Percentiles rank a stretch among this genome's conserved stretches.
phyloP scores from a whole-genome alignment of 2,888 invertebrate species.

The Stramonita haemastoma region DNA sequence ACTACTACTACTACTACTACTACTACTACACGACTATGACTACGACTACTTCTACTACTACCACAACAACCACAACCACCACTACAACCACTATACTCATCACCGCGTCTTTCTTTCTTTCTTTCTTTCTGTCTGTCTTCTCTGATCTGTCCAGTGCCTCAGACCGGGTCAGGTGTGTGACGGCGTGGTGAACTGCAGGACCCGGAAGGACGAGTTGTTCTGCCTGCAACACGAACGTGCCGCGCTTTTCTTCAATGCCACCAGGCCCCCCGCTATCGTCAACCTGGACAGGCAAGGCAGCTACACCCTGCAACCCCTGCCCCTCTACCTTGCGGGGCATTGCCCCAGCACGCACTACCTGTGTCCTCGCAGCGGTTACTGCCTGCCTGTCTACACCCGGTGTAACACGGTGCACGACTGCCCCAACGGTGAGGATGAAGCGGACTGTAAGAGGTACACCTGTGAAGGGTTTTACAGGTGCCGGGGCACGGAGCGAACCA shows the following conservation, averaged over 20 bases:
- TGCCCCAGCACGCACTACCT: not conserved
- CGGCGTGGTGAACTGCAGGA: not conserved
- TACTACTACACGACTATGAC: too few relatives aligned
- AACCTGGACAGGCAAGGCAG: not conserved
- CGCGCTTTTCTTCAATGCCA: not conserved
- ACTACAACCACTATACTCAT: too few relatives aligned
- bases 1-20: too few relatives aligned
- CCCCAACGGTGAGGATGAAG: not conserved
- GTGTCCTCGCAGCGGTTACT: not conserved
- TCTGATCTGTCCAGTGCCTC: not conserved
- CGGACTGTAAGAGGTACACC: not conserved
- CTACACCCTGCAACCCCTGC: not conserved
- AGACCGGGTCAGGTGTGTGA: not conserved
- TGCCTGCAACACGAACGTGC: not conserved
- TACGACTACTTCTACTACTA: too few relatives aligned
- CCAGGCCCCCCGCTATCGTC: not conserved
- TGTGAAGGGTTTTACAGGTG: not conserved
- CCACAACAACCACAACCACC: too few relatives aligned
- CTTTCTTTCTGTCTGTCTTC: too few relatives aligned
- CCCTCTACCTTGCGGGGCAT: not conserved
- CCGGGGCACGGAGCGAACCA: not conserved
- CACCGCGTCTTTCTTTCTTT: too few relatives aligned
- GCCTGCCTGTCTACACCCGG: not conserved
- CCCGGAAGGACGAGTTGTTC: not conserved
- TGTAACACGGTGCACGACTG: not conserved